Evolutionary conservation across 2,888 invertebrate genomes (phyloP).

Genomic region (Hanleya hanleyi): DNA sequence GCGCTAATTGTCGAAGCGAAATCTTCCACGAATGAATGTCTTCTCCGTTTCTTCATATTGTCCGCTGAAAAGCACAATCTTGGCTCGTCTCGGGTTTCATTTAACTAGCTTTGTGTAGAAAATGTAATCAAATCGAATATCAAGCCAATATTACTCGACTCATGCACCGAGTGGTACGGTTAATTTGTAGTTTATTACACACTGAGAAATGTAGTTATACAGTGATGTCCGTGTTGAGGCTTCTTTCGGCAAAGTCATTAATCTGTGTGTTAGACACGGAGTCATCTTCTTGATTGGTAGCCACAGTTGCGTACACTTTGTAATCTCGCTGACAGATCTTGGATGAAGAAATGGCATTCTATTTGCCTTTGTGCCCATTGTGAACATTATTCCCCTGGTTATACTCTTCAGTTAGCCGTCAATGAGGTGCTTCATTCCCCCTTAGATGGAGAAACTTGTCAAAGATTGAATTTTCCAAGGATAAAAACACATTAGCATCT

Average conservation of each 20-base stretch:
- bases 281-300: slow-evolving; percentile 7
- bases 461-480: not conserved
- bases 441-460: not conserved
- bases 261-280: slow-evolving; percentile 1
- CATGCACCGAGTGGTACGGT: not conserved
- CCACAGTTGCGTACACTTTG: not conserved
- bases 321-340: not conserved
- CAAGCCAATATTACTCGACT: not conserved
- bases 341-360: not conserved
- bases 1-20: not conserved
- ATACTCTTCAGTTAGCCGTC: too few species aligned
- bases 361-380: not conserved
- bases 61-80: not conserved
- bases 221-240: not conserved
- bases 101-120: not conserved
- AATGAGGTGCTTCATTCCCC: not conserved
- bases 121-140: slow-evolving; percentile 1
- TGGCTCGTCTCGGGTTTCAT: not conserved
- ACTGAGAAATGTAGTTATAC: not conserved
- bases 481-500: not conserved
- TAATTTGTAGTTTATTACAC: slow-evolving; percentile 6
- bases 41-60: not conserved
- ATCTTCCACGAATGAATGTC: not conserved
- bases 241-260: not conserved
- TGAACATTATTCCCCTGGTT: not conserved